These are phyloP conservation scores for Matsumyia berberina DNA, from an alignment of 2,888 invertebrate species.

Conservation along the genomic window DNA sequence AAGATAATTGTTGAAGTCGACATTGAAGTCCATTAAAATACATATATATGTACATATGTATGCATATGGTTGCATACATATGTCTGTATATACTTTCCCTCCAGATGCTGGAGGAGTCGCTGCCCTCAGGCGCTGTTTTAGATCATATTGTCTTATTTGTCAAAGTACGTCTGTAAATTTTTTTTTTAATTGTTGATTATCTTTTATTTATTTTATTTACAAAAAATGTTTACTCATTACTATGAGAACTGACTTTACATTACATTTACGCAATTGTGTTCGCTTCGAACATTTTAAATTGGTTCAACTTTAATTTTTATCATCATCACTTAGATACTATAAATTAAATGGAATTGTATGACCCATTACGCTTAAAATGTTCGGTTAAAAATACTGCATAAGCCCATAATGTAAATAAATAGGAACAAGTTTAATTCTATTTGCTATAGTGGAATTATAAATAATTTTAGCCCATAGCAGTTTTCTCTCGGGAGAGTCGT, in stretches of 20 bases:
- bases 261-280: conserved; percentile 20
- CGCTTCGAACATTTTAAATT: conserved; percentile 28
- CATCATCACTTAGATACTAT: conserved; percentile 26
- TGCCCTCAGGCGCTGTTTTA: no score
- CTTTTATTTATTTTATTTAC: conserved; percentile 44
- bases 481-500: conserved; percentile 61
- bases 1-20: no score
- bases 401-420: conserved; percentile 71
- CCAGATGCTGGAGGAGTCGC: no score
- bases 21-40: no score
- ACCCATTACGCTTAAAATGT: conserved; percentile 45
- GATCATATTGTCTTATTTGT: no score
- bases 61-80: no score
- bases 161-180: not conserved
- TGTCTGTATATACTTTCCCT: no score
- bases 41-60: no score
- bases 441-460: conserved; percentile 58
- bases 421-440: conserved; percentile 73
- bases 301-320: conserved; percentile 29
- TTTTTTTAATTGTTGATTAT: not conserved
- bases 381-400: conserved; percentile 56
- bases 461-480: conserved; percentile 46
- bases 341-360: conserved; percentile 45
- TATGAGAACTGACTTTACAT: conserved; percentile 19
- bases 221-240: conserved; percentile 23